phyloP scores from a whole-genome alignment of 2,113 vertebrate genomes.

The Tragelaphus scriptus region DNA sequence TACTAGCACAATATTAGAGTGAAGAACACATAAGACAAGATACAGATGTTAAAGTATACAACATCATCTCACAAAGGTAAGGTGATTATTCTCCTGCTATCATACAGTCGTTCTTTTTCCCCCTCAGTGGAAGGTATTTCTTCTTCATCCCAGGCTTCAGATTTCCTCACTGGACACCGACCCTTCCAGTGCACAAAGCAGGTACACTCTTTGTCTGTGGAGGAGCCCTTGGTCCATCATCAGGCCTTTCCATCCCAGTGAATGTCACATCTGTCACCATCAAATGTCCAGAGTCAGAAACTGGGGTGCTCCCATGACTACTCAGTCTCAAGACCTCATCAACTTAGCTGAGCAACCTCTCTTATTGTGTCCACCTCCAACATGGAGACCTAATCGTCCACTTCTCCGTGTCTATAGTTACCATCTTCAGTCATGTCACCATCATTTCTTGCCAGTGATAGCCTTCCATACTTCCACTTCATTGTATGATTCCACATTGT shows the following conservation, averaged over 20 bases:
- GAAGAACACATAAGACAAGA: neutral
- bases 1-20: neutral
- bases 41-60: neutral
- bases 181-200: neutral
- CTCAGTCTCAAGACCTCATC: neutral
- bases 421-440: neutral
- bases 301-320: no score
- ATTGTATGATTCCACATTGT: no score
- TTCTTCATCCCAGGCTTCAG: neutral
- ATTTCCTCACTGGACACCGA: neutral
- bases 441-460: neutral
- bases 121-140: neutral
- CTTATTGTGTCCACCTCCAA: neutral
- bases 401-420: neutral
- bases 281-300: neutral
- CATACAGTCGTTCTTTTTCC: neutral
- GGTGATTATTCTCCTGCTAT: neutral
- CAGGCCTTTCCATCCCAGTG: neutral
- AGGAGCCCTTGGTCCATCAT: neutral
- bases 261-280: neutral
- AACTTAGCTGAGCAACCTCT: neutral
- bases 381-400: neutral
- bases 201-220: neutral
- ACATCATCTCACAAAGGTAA: neutral
- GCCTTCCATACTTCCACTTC: neutral